Evolutionary conservation across 2,888 invertebrate genomes (phyloP).

Genomic region (Sminthurides aquaticus): DNA sequence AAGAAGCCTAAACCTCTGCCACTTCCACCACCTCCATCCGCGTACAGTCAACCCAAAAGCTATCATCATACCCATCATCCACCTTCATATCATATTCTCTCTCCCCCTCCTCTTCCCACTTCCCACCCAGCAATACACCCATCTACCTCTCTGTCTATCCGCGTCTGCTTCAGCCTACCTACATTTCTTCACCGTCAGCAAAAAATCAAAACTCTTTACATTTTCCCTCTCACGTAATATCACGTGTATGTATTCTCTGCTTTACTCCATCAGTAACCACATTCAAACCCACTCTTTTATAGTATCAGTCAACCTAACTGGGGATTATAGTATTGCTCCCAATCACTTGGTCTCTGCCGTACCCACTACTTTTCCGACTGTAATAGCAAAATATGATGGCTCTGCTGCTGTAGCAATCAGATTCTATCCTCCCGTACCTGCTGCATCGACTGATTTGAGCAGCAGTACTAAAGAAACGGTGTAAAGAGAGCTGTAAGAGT

Average conservation of each 20-base stretch:
- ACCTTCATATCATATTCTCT: conserved; percentile 24
- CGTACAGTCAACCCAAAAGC: conserved; percentile 24
- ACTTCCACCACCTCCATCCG: conserved; percentile 16
- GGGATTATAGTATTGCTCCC: too few relatives aligned
- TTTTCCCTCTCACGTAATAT: background rate
- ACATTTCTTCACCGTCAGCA: background rate
- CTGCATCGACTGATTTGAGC: too few relatives aligned
- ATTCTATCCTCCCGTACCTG: too few relatives aligned
- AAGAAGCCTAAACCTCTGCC: conserved; percentile 23
- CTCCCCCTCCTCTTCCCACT: conserved; percentile 6
- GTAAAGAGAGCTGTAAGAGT: too few relatives aligned
- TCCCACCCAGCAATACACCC: too few relatives aligned
- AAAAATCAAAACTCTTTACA: background rate
- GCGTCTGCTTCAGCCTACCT: background rate
- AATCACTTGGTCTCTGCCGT: too few relatives aligned
- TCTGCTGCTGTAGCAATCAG: too few relatives aligned
- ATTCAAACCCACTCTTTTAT: background rate
- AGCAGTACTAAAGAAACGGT: too few relatives aligned
- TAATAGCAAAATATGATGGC: too few relatives aligned
- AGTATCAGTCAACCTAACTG: too few relatives aligned
- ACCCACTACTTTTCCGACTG: too few relatives aligned
- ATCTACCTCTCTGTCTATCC: too few relatives aligned
- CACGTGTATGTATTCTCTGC: background rate
- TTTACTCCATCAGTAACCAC: background rate
- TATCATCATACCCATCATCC: conserved; percentile 11